Conservation (phyloP, 2,113 vertebrate species). For the Ranitomeya variabilis region DNA sequence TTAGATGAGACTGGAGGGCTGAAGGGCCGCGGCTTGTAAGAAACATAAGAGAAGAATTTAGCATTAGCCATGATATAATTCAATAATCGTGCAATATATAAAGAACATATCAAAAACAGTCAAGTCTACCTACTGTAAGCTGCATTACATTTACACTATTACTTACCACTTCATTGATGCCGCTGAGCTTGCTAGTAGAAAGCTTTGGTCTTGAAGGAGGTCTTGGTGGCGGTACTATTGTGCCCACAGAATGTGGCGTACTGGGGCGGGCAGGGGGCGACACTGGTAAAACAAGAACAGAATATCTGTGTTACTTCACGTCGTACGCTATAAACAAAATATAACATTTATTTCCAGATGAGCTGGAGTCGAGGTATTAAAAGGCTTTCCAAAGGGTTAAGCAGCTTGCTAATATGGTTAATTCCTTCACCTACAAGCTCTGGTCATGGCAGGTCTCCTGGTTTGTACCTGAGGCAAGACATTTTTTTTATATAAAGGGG, state of each 20-base stretch:
- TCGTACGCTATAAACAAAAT: neutral
- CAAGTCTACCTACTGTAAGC: neutral
- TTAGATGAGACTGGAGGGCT: slow-evolving; percentile 84
- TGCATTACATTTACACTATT: neutral
- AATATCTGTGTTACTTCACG: neutral
- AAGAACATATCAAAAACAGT: neutral
- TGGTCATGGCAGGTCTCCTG: too few species aligned
- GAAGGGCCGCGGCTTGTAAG: slow-evolving; percentile 87
- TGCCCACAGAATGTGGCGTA: slow-evolving; percentile 84
- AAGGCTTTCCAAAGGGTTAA: too few species aligned
- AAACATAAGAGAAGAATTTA: slow-evolving; percentile 23
- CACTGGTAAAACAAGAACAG: slow-evolving; percentile 64
- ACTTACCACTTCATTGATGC: slow-evolving; percentile 96
- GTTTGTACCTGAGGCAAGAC: too few species aligned
- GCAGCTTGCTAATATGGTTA: too few species aligned
- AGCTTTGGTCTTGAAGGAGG: slow-evolving; percentile 95
- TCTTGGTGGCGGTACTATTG: slow-evolving; percentile 90
- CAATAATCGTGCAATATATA: too few species aligned
- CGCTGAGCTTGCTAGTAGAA: slow-evolving; percentile 85
- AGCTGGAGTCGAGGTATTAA: neutral
- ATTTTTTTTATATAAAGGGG: too few species aligned
- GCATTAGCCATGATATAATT: too few species aligned
- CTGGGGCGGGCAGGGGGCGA: slow-evolving; percentile 80
- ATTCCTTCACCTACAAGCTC: too few species aligned
- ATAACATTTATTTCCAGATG: too few species aligned